Base-by-base conservation (phyloP, 2,797 vertebrate species). In the Protosalanx chinensis region DNA sequence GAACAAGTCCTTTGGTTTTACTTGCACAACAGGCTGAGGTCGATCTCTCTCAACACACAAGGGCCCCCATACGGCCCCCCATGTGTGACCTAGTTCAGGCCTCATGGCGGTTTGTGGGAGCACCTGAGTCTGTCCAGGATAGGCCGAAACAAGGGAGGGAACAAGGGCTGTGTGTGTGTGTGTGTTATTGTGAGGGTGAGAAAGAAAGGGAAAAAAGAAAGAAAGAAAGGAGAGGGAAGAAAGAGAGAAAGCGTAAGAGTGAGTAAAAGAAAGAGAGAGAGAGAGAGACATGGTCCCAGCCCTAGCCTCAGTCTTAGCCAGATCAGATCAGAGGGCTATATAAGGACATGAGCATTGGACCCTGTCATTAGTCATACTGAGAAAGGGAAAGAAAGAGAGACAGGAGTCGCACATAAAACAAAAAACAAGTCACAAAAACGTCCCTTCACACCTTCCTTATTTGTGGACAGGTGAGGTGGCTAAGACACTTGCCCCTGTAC, bases 341-440 rank as follows among this genome's bases (percentile, higher is more conserved):
- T 92, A 92, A 90, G 92, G 91, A 88, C 82, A 91, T 88, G 72
- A 86, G 84, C 83, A 81, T 80, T 81, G 82, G 87, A 89, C 86
- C 84, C 79, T 80, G 83, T 90, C 89, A 89, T 91, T 79, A 84
- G 85, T 89, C 90, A 90, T 86, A 86, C 75, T 81, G 76, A 86
- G 71, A 72, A 76, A 86, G 81, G 76, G 82, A 78, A 68, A 27
- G 32, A 86, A 75, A 86, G 71, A 84, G 67, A 49, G 37, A 60
- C 56, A 62, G 58, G 27, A 30, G 61, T 66, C 67, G 71, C 72
- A 76, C 63, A 78, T 49, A 53, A 30, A 41, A 33, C 63, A 46
- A 63, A 30, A 65, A 18, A 68, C 64, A 72, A 78, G 72, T 80
- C 80, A 79, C 53, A 32, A 63, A 63, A 46, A 46, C 41, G 1